Percentiles rank a stretch among this genome's conserved stretches.
These are phyloP conservation scores for Morone saxatilis DNA, from an alignment of 2,113 vertebrate genomes.

Conservation along the genomic window DNA sequence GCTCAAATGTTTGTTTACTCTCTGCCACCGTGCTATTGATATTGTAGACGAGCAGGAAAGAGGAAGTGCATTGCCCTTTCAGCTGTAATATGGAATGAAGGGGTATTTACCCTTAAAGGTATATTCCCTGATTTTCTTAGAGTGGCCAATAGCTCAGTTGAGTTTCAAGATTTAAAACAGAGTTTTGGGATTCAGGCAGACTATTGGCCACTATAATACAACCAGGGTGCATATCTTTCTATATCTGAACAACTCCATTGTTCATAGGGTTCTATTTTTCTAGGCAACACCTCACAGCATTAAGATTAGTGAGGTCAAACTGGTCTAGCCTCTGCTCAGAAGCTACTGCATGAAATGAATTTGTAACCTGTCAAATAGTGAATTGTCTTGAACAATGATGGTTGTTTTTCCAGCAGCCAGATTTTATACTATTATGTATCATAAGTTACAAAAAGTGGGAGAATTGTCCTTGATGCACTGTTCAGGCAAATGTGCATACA, in stretches of 20 bases:
- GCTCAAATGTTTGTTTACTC: slow-evolving; percentile 46
- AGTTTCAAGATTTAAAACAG: not conserved
- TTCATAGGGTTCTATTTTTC: slow-evolving; percentile 47
- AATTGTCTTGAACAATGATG: slow-evolving; percentile 23
- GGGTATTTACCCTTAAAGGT: not conserved
- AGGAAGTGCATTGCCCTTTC: not conserved
- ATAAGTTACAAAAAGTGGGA: not conserved
- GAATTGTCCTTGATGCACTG: not conserved
- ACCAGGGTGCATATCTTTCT: slow-evolving; percentile 15
- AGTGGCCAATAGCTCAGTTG: not conserved
- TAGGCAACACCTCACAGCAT: slow-evolving; percentile 10
- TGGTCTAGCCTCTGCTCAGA: slow-evolving; percentile 7
- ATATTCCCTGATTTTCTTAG: not conserved
- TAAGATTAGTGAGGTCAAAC: not conserved
- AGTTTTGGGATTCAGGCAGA: too few species aligned
- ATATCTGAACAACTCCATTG: slow-evolving; percentile 15
- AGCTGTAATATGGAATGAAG: not conserved
- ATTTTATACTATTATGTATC: slow-evolving; percentile 55
- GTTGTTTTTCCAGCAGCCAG: slow-evolving; percentile 51
- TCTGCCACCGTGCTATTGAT: slow-evolving; percentile 41
- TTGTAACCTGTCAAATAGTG: slow-evolving; percentile 29
- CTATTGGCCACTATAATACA: not conserved
- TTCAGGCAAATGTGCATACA: slow-evolving; percentile 16
- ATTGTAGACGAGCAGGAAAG: slow-evolving; percentile 11
- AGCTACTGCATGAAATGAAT: slow-evolving; percentile 22